phyloP scores from a whole-genome alignment of 1,140 invertebrate genomes.

The Drosophila virilis region DNA sequence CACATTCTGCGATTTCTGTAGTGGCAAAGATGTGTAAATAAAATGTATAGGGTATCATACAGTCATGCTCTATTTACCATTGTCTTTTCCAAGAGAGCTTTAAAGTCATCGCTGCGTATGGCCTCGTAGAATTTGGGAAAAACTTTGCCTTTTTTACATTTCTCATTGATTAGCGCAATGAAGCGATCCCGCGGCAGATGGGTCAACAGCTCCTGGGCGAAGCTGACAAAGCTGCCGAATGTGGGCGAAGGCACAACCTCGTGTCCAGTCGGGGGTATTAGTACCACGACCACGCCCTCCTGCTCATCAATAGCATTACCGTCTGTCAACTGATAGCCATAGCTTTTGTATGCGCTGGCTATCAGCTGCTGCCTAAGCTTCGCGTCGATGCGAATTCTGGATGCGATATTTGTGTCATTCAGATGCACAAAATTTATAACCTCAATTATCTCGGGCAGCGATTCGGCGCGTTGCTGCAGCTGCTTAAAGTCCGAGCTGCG shows the following conservation, averaged over 20 bases:
- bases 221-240: constrained; percentile 57
- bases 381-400: neutral
- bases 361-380: neutral
- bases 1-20: constrained; percentile 61
- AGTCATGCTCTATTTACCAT: constrained; percentile 65
- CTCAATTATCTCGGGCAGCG: constrained; percentile 68
- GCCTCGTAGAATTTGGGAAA: constrained; percentile 75
- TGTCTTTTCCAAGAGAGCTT: constrained; percentile 50
- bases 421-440: constrained; percentile 73
- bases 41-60: neutral
- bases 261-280: constrained; percentile 8
- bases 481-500: constrained; percentile 61
- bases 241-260: neutral
- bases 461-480: constrained; percentile 45
- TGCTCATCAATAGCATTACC: neutral
- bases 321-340: neutral
- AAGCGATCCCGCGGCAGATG: constrained; percentile 68
- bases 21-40: constrained; percentile 3
- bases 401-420: constrained; percentile 40
- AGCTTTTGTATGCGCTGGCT: neutral
- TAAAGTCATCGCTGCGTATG: constrained; percentile 59
- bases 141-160: constrained; percentile 41
- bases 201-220: constrained; percentile 55
- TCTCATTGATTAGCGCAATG: constrained; percentile 65
- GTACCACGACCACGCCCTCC: constrained; percentile 42